Base-by-base conservation (phyloP, 2,888 invertebrate species). In the Prostheceraeus crozeri region DNA sequence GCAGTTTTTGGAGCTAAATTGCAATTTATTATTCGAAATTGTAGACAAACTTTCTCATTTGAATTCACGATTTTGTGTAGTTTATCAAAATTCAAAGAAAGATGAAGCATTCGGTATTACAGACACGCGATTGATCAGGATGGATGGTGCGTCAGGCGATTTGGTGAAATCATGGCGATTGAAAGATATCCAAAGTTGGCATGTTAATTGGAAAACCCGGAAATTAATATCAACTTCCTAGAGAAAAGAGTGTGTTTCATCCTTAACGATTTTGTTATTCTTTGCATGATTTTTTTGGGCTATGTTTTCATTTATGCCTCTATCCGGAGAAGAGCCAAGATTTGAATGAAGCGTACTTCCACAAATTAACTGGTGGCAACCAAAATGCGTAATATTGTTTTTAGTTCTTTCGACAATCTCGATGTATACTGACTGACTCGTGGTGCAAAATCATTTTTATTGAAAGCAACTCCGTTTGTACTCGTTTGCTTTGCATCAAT, bases 231-330 rank as follows among this genome's bases (percentile, higher is more conserved):
- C 10, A 91, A 94, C 73, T 90, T 94, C 72, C 90, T 94, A 70
- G 90, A 91, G 66, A 91, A 86, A 68, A 73, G 76, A 53, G 87
- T 86, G 14, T 84, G 89, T 63, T 98, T 98, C 80, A 25, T 25
- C n/a, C 61, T 60, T 10, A 80, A 91, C 94, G 0, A 86, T 94
- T 3, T 96, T 96, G 76, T 96, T 98, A 77, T 65, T 63, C 54
- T 60, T 63, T 46, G 66, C 94, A 19, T n/a, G n/a, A n/a, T n/a
- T n/a, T n/a, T n/a, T n/a, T n/a, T n/a, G n/a, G 98, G 96, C n/a
- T 98, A 98, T 79, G 94, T 99, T 62, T 99, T 96, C 81, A 82
- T 96, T 67, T 91, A 93, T 0, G 91, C 94, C 87, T 81, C 98
- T 35, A 91, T 30, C 94, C 94, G 77, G 96, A 98, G 75, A 90